Base-by-base conservation (phyloP, 2,797 vertebrate genomes). In the Gallirallus australis region DNA sequence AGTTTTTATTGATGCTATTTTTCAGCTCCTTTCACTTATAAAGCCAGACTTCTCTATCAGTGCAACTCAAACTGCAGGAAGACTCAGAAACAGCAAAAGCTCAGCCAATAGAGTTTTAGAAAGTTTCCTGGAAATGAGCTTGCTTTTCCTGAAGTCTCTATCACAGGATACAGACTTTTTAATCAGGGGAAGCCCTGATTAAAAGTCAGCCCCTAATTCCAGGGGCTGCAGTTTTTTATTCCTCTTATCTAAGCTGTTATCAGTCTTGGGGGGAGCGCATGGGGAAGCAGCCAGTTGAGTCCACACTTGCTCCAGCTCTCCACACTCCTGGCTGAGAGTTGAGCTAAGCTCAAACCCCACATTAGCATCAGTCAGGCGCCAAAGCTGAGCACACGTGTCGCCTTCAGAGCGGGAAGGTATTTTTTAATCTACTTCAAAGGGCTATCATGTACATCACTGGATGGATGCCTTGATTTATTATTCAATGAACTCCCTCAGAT, bases 401-500 rank as follows among this genome's bases (percentile, higher is more conserved):
- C 71, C 30, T 96, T 88, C 69, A 59, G 69, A 87, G 82, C 37
- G 78, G 37, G 31, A 91, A 82, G 33, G 79, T 37, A n/a, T 64
- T 86, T 96, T 70, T 75, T 85, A 40, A 76, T 66, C 59, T 50
- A 24, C 89, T 87, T 95, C 94, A 94, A 94, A 96, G 66, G n/a
- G 35, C 59, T 33, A 27, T 1, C 7, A 71, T 75, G 45, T 76
- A 69, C 80, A 86, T 69, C 0, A 0, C 73, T 66, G 64, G 81
- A 89, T 60, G 35, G 73, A 84, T 65, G 53, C 75, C 78, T 82
- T 94, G 54, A 96, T 93, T 95, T 90, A 93, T 93, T 95, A 90
- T 89, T 94, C 90, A 82, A 2, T 52, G 50, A 93, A 84, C 64
- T 89, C 63, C 53, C 52, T 78, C 0, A 0, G 57, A 91, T 78